A percentile compares a stretch with the other conserved stretches of the same genome.
Evolutionary conservation across 1,140 invertebrate species (phyloP).

Genomic region (Eumaeus atala): DNA sequence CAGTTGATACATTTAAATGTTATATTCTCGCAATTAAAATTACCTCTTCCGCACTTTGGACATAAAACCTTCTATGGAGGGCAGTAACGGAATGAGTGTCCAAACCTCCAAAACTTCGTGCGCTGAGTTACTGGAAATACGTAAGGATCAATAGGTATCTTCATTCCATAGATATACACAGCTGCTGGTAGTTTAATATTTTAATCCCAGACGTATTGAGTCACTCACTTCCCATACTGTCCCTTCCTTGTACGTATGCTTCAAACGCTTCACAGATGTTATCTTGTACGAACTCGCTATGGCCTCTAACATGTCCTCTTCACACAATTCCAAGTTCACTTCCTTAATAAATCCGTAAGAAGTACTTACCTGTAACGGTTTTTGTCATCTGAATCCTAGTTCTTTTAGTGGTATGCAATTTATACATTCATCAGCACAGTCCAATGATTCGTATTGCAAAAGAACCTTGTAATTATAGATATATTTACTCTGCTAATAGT

Average conservation of each 20-base stretch:
- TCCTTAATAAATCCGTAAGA: constrained; percentile 26
- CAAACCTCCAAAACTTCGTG: constrained; percentile 31
- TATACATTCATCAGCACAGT: constrained; percentile 13
- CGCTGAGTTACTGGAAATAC: constrained; percentile 37
- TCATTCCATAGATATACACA: constrained; percentile 22
- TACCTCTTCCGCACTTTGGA: constrained; percentile 30
- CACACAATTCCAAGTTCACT: constrained; percentile 22
- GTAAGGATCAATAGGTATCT: constrained; percentile 26
- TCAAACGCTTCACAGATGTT: constrained; percentile 16
- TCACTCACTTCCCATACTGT: constrained; percentile 23
- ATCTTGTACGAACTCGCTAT: constrained; percentile 12
- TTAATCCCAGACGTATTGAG: constrained; percentile 23
- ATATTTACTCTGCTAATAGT: constrained; percentile 20
- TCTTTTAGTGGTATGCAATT: constrained; percentile 19
- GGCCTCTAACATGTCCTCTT: constrained; percentile 24
- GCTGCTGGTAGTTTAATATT: constrained; percentile 18
- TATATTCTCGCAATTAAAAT: constrained; percentile 29
- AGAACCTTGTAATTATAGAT: constrained; percentile 21
- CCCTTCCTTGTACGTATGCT: constrained; percentile 12
- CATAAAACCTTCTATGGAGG: constrained; percentile 25
- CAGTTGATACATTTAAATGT: constrained; percentile 33
- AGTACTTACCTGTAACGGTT: constrained; percentile 12
- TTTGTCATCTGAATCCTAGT: constrained; percentile 19
- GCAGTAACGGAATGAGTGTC: constrained; percentile 24
- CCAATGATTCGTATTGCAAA: constrained; percentile 13